Evolutionary conservation across 2,113 vertebrate species (phyloP).

Genomic region (Stercorarius parasiticus): DNA sequence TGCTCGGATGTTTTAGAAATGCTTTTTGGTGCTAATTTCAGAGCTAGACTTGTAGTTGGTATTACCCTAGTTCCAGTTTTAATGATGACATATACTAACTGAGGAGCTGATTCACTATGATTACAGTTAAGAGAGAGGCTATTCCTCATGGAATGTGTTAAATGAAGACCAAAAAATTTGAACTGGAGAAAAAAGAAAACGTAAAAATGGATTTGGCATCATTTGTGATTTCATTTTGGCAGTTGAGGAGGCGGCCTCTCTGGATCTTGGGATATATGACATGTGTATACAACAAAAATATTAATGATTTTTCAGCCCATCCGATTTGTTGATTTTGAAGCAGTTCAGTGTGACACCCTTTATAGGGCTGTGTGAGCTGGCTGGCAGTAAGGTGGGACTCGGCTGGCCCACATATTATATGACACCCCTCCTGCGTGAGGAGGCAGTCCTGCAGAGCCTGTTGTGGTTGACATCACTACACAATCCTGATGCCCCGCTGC

Average conservation of each 20-base stretch:
- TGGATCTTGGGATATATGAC: not conserved
- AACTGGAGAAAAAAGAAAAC: not conserved
- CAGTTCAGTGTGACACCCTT: not conserved
- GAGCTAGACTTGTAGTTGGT: not conserved
- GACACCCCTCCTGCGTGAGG: not conserved
- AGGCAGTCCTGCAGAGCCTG: not conserved
- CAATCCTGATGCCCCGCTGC: not conserved
- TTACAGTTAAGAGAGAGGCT: not conserved
- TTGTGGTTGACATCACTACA: not conserved
- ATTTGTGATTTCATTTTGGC: not conserved
- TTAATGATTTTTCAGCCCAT: not conserved
- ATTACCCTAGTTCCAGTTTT: not conserved
- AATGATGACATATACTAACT: not conserved
- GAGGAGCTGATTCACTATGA: not conserved
- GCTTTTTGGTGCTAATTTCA: not conserved
- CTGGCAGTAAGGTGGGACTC: not conserved
- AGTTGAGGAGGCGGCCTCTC: not conserved
- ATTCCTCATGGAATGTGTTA: not conserved
- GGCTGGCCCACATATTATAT: not conserved
- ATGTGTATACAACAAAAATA: not conserved
- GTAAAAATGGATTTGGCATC: not conserved
- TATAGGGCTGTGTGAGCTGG: not conserved
- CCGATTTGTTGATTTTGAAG: accelerated
- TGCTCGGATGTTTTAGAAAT: not conserved
- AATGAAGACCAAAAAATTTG: not conserved